Evolutionary conservation across 2,888 invertebrate species (phyloP).

Genomic region (Ptycholaimellus sp.): DNA sequence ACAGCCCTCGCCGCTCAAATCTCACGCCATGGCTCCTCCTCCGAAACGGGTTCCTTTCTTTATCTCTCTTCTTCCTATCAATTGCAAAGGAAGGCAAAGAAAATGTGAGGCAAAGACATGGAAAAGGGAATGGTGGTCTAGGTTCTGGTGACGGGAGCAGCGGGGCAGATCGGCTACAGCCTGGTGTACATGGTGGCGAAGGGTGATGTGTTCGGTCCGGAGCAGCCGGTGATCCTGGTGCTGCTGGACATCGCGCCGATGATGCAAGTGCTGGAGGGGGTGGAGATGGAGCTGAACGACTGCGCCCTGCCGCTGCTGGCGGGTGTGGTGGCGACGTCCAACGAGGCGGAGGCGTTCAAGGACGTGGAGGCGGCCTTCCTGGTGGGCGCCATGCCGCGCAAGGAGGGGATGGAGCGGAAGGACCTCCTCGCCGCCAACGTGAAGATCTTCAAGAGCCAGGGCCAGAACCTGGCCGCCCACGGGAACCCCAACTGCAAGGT

Average conservation of each 20-base stretch:
- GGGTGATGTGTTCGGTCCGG: conserved; percentile 73
- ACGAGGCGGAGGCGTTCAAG: conserved; percentile 71
- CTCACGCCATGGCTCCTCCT: too few relatives aligned
- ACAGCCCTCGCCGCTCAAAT: too few relatives aligned
- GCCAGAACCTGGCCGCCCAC: conserved; percentile 60
- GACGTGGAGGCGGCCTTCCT: conserved; percentile 84
- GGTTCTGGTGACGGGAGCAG: conserved; percentile 76
- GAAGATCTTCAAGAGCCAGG: conserved; percentile 82
- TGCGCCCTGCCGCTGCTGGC: conserved; percentile 65
- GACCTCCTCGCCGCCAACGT: conserved; percentile 88
- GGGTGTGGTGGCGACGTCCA: conserved; percentile 59
- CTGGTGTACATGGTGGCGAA: conserved; percentile 75
- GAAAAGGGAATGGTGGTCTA: too few relatives aligned
- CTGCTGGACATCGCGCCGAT: conserved; percentile 80
- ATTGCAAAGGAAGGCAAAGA: too few relatives aligned
- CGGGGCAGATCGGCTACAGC: conserved; percentile 95
- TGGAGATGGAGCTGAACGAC: conserved; percentile 87
- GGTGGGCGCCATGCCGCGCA: conserved; percentile 70
- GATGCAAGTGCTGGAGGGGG: conserved; percentile 87
- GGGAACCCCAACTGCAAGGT: conserved; percentile 73
- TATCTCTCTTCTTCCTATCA: too few relatives aligned
- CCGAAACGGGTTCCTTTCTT: too few relatives aligned
- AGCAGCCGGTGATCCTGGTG: conserved; percentile 52
- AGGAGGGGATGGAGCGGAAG: conserved; percentile 77
- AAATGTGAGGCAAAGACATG: too few relatives aligned